A percentile compares a stretch with the other conserved stretches of the same genome.
These are phyloP conservation scores for Mormyrus iriodes DNA, from an alignment of 2,113 vertebrate species.

Conservation along the genomic window DNA sequence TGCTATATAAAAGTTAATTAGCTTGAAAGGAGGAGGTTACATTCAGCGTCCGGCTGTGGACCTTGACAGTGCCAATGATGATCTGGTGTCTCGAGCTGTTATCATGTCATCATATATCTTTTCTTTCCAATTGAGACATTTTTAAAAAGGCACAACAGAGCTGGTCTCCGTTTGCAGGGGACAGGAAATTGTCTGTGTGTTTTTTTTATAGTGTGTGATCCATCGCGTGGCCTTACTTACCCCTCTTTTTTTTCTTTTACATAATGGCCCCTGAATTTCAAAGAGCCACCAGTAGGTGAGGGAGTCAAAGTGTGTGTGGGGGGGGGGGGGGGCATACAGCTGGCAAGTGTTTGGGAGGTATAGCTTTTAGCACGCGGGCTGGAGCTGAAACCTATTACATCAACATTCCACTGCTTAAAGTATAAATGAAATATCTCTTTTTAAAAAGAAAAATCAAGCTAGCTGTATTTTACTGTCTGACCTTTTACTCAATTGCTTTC, in stretches of 20 bases:
- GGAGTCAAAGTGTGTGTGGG: neutral
- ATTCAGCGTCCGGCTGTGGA: neutral
- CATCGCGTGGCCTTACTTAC: constrained; percentile 14
- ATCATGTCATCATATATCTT: neutral
- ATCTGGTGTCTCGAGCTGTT: neutral
- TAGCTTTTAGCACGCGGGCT: neutral
- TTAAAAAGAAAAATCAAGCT: neutral
- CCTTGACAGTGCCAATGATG: neutral
- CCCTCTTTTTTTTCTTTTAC: neutral
- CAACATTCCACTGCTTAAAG: constrained; percentile 15
- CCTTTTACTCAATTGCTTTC: constrained; percentile 11
- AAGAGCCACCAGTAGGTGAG: neutral
- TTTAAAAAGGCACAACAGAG: neutral
- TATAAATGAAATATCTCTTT: neutral
- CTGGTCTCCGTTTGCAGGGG: neutral
- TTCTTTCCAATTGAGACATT: constrained; percentile 1
- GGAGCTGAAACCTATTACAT: neutral
- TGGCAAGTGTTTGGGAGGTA: neutral
- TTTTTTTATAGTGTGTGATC: constrained; percentile 6
- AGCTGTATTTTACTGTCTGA: constrained; percentile 11
- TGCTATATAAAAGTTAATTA: neutral
- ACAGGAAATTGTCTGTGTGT: constrained; percentile 11
- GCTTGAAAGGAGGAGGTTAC: neutral
- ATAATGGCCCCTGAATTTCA: neutral
- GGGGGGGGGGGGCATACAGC: neutral